Evolutionary conservation across 2,888 invertebrate genomes (phyloP), one percentile per base, ranked within the genome.

Genomic region (Ennomos quercinarius): DNA sequence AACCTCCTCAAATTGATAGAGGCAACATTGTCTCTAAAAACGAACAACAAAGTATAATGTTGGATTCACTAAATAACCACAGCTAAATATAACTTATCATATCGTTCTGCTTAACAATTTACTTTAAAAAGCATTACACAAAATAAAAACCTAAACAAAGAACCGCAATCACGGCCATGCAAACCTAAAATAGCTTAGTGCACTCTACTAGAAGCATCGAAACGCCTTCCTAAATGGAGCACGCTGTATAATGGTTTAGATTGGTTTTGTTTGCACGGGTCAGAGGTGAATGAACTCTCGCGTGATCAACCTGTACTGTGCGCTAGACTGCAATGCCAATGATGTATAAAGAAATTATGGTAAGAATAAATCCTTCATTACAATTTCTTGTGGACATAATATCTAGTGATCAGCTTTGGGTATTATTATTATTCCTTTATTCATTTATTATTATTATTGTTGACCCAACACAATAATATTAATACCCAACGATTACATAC

Each of bases 261-360:
- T 77, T 74, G 80, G 77, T 74, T 80, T 74, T 76, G 77, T 78
- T 80, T 76, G 81, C 71, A 68, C 84, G 76, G 91, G 91, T 91
- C 90, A 91, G 77, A 71, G 91, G 89, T 89, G 71, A 89, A 86
- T 57, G 86, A 87, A 81, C 91, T 78, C 71, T 88, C 73, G 90
- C 91, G 88, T 90, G 90, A 83, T 86, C 81, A 77, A 71, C 60
- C 70, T 72, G 72, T 77, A 70, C 77, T 76, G 76, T 77, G 74
- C 76, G 74, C 72, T 74, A 78, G 76, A 82, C 86, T 89, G 88
- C 87, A 87, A 62, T 69, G 77, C 68, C 85, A 55, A 54, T 66
- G 81, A 89, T 80, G 80, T 83, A 69, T 64, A 78, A 84, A 86
- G 64, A 56, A 67, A 42, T 36, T 53, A 27, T 10, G 27, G 27